Percentiles rank a stretch among this genome's conserved stretches.
Evolutionary conservation across 64 coral and sea anemone species (phyloP).

Genomic region (Stichodactyla helianthus): DNA sequence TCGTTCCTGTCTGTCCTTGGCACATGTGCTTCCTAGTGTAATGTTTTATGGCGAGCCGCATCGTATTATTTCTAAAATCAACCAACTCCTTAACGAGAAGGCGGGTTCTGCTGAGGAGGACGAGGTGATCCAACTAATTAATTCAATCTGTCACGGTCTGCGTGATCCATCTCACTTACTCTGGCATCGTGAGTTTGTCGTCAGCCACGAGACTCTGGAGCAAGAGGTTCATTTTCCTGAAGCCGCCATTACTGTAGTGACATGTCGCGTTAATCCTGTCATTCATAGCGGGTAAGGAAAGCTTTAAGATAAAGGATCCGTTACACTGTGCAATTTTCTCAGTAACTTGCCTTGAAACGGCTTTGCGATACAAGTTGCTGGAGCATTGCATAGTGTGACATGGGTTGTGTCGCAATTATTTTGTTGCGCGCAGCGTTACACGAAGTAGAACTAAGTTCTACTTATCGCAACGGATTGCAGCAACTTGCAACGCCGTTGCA

Average conservation of each 20-base stretch:
- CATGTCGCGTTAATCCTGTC: slow-evolving; percentile 63
- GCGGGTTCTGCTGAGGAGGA: slow-evolving; percentile 20
- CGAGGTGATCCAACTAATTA: slow-evolving; percentile 34
- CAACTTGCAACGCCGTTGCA: no score
- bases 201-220: slow-evolving; percentile 44
- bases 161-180: slow-evolving; percentile 29
- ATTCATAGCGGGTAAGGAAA: slow-evolving; percentile 57
- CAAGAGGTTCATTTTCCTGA: slow-evolving; percentile 53
- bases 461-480: no score
- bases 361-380: no score
- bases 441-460: no score
- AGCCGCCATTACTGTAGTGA: slow-evolving; percentile 67
- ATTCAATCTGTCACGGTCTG: slow-evolving; percentile 57
- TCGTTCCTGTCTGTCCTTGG: slow-evolving; percentile 54
- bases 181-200: slow-evolving; percentile 41
- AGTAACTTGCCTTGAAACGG: no score
- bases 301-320: neutral
- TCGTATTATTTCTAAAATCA: slow-evolving; percentile 25
- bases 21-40: slow-evolving; percentile 56
- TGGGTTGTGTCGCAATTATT: no score
- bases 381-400: no score
- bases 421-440: no score
- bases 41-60: slow-evolving; percentile 66
- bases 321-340: no score
- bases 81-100: slow-evolving; percentile 25